Percentiles rank a stretch among this genome's conserved stretches.
phyloP scores from a whole-genome alignment of 2,113 vertebrate species.

The Urocitellus parryii region DNA sequence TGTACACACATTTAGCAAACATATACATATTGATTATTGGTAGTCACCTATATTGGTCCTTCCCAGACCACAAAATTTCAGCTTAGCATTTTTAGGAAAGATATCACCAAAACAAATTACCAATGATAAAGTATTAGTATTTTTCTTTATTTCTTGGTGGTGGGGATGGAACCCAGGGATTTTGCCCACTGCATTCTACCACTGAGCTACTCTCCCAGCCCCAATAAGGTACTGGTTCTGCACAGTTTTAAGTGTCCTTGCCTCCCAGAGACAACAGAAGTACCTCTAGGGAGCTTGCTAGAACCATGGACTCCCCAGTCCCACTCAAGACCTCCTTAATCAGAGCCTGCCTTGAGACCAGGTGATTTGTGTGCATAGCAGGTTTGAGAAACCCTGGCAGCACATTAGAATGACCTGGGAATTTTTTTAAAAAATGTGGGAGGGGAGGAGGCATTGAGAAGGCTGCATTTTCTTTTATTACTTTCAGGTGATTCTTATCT shows the following conservation, averaged over 20 bases:
- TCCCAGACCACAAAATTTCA: not conserved
- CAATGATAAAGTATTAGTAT: not conserved
- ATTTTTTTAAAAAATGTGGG: no score
- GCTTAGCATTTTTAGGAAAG: not conserved
- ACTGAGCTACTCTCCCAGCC: not conserved
- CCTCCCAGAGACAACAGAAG: not conserved
- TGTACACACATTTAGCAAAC: not conserved
- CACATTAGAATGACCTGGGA: not conserved
- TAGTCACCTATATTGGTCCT: not conserved
- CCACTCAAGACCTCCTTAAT: not conserved
- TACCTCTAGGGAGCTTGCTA: not conserved
- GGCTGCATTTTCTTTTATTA: not conserved
- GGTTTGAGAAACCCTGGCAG: not conserved
- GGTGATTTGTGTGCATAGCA: not conserved
- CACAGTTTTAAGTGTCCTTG: not conserved
- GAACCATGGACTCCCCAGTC: not conserved
- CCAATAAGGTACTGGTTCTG: not conserved
- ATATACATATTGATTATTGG: not conserved
- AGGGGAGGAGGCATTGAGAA: no score
- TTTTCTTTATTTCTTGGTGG: fast-evolving
- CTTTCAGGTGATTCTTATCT: not conserved
- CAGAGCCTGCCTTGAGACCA: not conserved
- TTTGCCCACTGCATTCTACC: not conserved
- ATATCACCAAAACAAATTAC: not conserved
- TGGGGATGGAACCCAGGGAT: not conserved